Evolutionary conservation across 1,140 invertebrate genomes (phyloP), one percentile per base, ranked within the genome.

Genomic region (Centruroides sculpturatus): DNA sequence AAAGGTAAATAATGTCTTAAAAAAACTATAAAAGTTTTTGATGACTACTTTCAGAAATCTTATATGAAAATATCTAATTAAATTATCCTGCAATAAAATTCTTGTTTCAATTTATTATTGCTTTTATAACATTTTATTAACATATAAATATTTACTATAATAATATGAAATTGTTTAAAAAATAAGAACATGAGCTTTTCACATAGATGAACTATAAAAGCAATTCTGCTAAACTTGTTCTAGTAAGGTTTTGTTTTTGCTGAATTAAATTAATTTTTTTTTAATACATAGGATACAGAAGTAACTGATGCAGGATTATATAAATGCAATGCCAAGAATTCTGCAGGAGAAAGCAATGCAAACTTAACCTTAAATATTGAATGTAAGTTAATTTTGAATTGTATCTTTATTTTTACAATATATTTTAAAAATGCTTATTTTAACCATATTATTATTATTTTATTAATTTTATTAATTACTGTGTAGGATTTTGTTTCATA

Each of bases 241-340:
- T 2, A 23, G 23, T 0, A 11, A 35, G 54, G 23, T 41, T 10
- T 3, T 55, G 23, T 34, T 12, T 55, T 55, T 10, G 10, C 23
- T 35, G 36, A 3, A 41, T 41, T 3, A 57, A 7, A 55, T 10
- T 55, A 56, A 35, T 56, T 5, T 55, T 47, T 64, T 51, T 61
- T 55, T 58, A 50, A 5, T n/a, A 46, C 56, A 6, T 47, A 58
- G 55, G 90, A 96, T 75, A 92, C 96, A 68, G 85, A 94, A 74
- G 90, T 95, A 80, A 85, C 84, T 69, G 94, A 99, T 78, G 94
- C 93, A 67, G 96, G 96, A 49, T 80, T 96, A 47, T 99, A 98
- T 78, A 98, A 98, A 75, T 97, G 94, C 73, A 94, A 93, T 70
- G 92, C 98, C 63, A 97, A 95, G 75, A 98, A 98, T 75, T 79